phyloP scores from a whole-genome alignment of 2,113 vertebrate species.

The Ictalurus punctatus region DNA sequence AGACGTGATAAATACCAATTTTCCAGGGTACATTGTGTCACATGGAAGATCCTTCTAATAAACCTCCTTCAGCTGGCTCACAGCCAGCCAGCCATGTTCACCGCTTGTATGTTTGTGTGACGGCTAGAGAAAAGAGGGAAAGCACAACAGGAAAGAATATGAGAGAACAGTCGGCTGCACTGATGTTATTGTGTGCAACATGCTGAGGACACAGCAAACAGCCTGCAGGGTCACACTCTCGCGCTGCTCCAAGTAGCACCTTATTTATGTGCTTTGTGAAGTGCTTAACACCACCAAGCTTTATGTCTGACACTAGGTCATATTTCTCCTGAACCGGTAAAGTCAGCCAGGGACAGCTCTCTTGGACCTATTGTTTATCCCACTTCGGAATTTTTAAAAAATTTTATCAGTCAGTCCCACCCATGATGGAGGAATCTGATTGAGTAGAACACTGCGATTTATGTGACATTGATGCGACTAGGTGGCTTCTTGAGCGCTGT shows the following conservation, averaged over 20 bases:
- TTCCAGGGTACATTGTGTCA: neutral
- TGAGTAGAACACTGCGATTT: neutral
- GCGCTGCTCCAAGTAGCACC: constrained; percentile 10
- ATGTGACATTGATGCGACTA: neutral
- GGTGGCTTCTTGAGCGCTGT: neutral
- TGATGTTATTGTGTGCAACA: constrained; percentile 32
- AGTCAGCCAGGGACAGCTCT: constrained; percentile 35
- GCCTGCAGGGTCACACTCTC: constrained; percentile 4
- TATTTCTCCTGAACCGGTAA: constrained; percentile 39
- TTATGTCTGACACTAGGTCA: constrained; percentile 19
- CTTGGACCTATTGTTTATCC: constrained; percentile 38
- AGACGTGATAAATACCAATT: constrained; percentile 12
- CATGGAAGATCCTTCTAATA: neutral
- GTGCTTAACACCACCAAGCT: constrained; percentile 41
- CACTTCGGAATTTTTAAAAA: constrained; percentile 1
- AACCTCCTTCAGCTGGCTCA: constrained; percentile 4
- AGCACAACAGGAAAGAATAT: neutral
- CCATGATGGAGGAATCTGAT: neutral
- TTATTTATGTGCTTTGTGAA: constrained; percentile 48
- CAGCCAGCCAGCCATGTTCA: neutral
- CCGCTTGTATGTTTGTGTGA: neutral
- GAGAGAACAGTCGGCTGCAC: neutral
- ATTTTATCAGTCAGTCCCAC: neutral
- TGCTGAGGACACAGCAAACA: constrained; percentile 33
- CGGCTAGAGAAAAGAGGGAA: neutral